Percentiles rank a stretch among this genome's conserved stretches.
These are phyloP conservation scores for Hyles euphorbiae DNA, from an alignment of 1,140 invertebrate genomes.

Conservation along the genomic window DNA sequence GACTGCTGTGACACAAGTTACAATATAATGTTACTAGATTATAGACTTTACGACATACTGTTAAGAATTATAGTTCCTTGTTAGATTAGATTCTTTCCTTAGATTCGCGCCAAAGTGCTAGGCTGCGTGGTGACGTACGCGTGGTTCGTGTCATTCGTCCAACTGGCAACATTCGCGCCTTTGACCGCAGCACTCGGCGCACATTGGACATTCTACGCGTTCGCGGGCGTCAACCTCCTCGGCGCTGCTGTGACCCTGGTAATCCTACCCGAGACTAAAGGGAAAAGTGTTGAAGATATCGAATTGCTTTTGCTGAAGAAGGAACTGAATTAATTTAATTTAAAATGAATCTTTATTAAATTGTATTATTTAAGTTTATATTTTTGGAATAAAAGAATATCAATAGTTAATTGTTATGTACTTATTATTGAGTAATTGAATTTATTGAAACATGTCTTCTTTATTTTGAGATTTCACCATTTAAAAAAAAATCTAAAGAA, in stretches of 20 bases:
- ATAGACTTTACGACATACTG: no score
- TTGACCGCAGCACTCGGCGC: slow-evolving; percentile 22
- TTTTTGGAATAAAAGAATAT: background rate
- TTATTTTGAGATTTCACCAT: no score
- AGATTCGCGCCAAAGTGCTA: slow-evolving; percentile 38
- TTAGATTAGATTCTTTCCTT: no score
- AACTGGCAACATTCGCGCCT: slow-evolving; percentile 21
- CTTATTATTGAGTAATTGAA: background rate
- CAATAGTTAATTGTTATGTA: background rate
- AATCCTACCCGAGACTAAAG: slow-evolving; percentile 26
- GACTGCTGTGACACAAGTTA: no score
- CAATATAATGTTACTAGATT: no score
- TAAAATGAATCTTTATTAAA: background rate
- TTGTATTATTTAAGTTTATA: background rate
- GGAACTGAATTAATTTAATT: background rate
- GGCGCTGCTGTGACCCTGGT: slow-evolving; percentile 19
- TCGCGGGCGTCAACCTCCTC: slow-evolving; percentile 26
- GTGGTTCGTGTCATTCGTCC: slow-evolving; percentile 29
- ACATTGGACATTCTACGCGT: slow-evolving; percentile 24
- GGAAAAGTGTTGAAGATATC: slow-evolving; percentile 35
- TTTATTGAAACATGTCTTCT: background rate
- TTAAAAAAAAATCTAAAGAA: no score
- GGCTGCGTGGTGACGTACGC: slow-evolving; percentile 27
- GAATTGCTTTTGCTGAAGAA: slow-evolving; percentile 6
- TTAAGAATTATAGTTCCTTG: no score